phyloP scores from a whole-genome alignment of 2,113 vertebrate genomes.

The Onychostruthus taczanowskii region DNA sequence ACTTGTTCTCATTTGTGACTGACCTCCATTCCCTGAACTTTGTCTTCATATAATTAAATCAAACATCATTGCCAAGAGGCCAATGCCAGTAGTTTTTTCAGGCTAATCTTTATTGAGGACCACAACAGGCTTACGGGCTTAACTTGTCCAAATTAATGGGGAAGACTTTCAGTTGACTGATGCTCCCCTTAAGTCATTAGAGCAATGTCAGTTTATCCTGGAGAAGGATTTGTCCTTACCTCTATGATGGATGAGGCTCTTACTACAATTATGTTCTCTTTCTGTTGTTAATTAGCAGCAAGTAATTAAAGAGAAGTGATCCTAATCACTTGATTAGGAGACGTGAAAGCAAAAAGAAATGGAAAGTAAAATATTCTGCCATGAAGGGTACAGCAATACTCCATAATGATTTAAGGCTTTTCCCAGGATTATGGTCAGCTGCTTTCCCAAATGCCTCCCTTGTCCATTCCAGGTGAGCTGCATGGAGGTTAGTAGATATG shows the following conservation, averaged over 20 bases:
- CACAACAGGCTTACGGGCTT: background rate
- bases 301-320: background rate
- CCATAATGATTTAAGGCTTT: background rate
- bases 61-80: background rate
- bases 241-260: background rate
- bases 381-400: background rate
- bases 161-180: background rate
- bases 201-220: background rate
- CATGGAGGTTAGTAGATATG: accelerated
- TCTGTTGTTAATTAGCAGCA: background rate
- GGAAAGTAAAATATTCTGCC: background rate
- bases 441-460: background rate
- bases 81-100: background rate
- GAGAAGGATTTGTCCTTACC: background rate
- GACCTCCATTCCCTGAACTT: background rate
- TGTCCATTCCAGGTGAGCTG: background rate
- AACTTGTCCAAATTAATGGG: background rate
- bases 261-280: background rate
- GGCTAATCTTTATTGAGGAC: background rate
- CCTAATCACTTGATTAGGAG: background rate
- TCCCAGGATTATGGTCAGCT: background rate
- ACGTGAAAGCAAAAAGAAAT: background rate
- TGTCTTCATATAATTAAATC: background rate
- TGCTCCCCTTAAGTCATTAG: background rate
- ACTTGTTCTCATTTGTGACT: background rate